Conservation (phyloP, 1,140 invertebrate species). For the Hyles euphorbiae region DNA sequence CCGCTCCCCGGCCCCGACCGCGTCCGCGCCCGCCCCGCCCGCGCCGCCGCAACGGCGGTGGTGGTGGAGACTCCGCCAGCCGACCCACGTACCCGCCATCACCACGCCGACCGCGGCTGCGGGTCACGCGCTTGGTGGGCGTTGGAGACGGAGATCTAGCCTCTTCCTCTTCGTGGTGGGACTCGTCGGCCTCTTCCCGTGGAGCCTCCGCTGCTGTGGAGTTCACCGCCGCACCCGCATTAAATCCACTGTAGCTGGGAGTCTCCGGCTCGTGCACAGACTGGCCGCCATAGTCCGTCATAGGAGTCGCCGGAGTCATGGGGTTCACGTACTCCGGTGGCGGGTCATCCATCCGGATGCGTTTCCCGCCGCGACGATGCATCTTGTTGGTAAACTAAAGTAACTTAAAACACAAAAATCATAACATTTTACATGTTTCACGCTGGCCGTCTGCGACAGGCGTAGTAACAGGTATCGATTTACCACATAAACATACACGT, state of each 20-base stretch:
- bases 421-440: not conserved
- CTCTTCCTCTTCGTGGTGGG: constrained; percentile 46
- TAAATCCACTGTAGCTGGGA: constrained; percentile 56
- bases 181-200: constrained; percentile 48
- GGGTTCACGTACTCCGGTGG: constrained; percentile 89
- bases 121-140: constrained; percentile 66
- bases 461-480: too few relatives aligned
- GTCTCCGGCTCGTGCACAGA: constrained; percentile 67
- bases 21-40: constrained; percentile 51
- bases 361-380: constrained; percentile 89
- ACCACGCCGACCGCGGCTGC: constrained; percentile 60
- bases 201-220: constrained; percentile 42
- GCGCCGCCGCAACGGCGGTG: constrained; percentile 46
- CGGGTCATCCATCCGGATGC: constrained; percentile 93
- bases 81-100: constrained; percentile 60
- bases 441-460: too few relatives aligned
- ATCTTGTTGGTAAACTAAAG: constrained; percentile 65
- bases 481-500: too few relatives aligned
- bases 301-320: constrained; percentile 82
- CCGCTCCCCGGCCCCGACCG: constrained; percentile 48
- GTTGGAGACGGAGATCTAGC: constrained; percentile 58
- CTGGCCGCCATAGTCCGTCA: constrained; percentile 67
- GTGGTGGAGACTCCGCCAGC: constrained; percentile 54
- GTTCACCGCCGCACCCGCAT: constrained; percentile 45
- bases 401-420: not conserved